Conservation (phyloP, 2,797 vertebrate genomes). For the Geotrypetes seraphini region DNA sequence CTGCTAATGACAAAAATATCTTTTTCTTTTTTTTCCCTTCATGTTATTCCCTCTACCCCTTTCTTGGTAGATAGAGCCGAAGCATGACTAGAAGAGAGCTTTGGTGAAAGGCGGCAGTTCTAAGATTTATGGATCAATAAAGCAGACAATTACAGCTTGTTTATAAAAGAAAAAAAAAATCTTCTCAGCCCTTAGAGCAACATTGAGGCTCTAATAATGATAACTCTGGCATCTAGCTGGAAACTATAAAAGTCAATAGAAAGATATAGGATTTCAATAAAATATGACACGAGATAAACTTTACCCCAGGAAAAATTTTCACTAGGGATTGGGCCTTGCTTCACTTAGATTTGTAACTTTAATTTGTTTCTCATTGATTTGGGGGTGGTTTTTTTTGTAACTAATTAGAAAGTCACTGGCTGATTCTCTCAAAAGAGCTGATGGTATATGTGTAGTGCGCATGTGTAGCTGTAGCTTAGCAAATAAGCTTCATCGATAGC, state of each 20-base stretch:
- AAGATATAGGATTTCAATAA: slow-evolving; percentile 72
- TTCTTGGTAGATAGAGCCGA: slow-evolving; percentile 5
- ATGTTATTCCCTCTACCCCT: slow-evolving; percentile 2
- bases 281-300: slow-evolving; percentile 60
- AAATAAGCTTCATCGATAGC: no score
- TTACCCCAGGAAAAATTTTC: slow-evolving; percentile 53
- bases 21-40: neutral
- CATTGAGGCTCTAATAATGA: slow-evolving; percentile 32
- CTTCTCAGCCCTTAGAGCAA: slow-evolving; percentile 22
- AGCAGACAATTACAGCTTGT: slow-evolving; percentile 47
- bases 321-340: slow-evolving; percentile 41
- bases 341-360: slow-evolving; percentile 62
- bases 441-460: no score
- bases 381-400: slow-evolving; percentile 23
- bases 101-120: slow-evolving; percentile 15
- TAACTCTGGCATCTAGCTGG: slow-evolving; percentile 40
- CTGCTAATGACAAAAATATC: slow-evolving; percentile 38
- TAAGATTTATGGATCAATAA: slow-evolving; percentile 60
- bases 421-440: slow-evolving; percentile 1
- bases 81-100: slow-evolving; percentile 12
- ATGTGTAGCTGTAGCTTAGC: no score
- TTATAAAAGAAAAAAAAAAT: slow-evolving; percentile 33
- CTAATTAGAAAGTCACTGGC: slow-evolving; percentile 37
- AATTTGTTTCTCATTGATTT: slow-evolving; percentile 59
- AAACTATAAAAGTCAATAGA: slow-evolving; percentile 55